Evolutionary conservation across 2,113 vertebrate species (phyloP), one percentile per base, ranked within the genome.

Genomic region (Eonycteris spelaea): DNA sequence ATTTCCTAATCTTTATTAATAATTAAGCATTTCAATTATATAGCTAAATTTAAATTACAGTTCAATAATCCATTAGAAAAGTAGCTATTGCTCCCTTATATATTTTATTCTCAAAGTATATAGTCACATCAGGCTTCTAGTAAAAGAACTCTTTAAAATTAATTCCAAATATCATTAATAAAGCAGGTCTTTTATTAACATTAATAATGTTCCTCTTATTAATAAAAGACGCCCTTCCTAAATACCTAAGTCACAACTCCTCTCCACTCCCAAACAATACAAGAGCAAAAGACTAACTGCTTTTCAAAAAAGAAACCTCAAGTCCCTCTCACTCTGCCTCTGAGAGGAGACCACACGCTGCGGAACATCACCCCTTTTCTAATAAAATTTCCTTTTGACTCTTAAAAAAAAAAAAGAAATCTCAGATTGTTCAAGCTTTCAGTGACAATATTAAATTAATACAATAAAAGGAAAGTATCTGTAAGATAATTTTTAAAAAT

Each of bases 101-200:
- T 74, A 61, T 74, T 86, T 96, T 93, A 96, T 59, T 92, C 86
- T 95, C 82, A 83, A 84, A 83, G 87, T 93, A 95, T 1, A 87
- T 55, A 93, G 87, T 0, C 0, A 28, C 74, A 55, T 19, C 53
- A 92, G 21, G 70, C 40, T 57, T 75, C 73, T 0, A 89, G 38
- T 63, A 93, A 86, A 91, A 94, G 0, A 51, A 84, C 8, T 40
- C 55, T 77, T 92, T 75, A 84, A 95, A 86, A 91, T 45, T 86
- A 91, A 91, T 48, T 80, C 95, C n/a, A 35, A 75, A 65, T 90
- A 84, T 91, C 71, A 84, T 88, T 77, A 96, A 93, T 65, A 82
- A 95, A 80, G 43, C 26, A 86, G 96, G 97, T 67, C 0, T 51
- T 16, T 51, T 51, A 51, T 51, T 51, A 51, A 51, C 51, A 51